Evolutionary conservation across 1,140 invertebrate species (phyloP).

Genomic region (Musca vetustissima): DNA sequence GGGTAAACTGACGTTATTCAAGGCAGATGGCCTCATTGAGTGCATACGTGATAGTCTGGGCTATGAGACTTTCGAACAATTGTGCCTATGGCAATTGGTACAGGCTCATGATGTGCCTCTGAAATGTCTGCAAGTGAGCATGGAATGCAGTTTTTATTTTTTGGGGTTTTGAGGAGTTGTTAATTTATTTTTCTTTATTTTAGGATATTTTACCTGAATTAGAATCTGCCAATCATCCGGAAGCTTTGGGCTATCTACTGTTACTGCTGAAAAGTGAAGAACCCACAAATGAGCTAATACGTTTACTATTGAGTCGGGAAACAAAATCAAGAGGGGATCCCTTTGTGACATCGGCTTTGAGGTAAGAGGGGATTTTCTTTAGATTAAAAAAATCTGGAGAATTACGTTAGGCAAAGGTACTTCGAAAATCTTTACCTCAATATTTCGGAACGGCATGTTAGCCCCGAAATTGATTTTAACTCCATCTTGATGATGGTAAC

Average conservation of each 20-base stretch:
- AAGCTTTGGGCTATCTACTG: conserved; percentile 88
- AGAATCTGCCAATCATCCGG: conserved; percentile 84
- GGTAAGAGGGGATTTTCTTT: conserved; percentile 56
- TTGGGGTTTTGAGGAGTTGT: background rate
- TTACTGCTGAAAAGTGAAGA: conserved; percentile 90
- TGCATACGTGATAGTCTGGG: conserved; percentile 80
- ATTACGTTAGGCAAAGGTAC: no score
- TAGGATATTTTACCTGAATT: conserved; percentile 77
- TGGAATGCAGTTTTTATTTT: no score
- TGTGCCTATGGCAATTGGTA: conserved; percentile 94
- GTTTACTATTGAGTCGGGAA: conserved; percentile 79
- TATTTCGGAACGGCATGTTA: no score
- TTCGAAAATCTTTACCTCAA: no score
- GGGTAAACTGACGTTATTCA: conserved; percentile 80
- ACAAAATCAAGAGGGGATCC: conserved; percentile 72
- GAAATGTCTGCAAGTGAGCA: conserved; percentile 78
- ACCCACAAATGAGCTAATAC: conserved; percentile 81
- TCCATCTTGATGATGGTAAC: no score
- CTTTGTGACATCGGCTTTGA: conserved; percentile 86
- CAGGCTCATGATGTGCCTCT: conserved; percentile 90
- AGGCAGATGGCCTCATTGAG: conserved; percentile 70
- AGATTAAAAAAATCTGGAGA: no score
- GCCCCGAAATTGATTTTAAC: no score
- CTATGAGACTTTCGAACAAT: conserved; percentile 97
- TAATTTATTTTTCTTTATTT: conserved; percentile 17